These are phyloP conservation scores for Bagarius yarrelli DNA, from an alignment of 2,113 vertebrate genomes.

Conservation along the genomic window DNA sequence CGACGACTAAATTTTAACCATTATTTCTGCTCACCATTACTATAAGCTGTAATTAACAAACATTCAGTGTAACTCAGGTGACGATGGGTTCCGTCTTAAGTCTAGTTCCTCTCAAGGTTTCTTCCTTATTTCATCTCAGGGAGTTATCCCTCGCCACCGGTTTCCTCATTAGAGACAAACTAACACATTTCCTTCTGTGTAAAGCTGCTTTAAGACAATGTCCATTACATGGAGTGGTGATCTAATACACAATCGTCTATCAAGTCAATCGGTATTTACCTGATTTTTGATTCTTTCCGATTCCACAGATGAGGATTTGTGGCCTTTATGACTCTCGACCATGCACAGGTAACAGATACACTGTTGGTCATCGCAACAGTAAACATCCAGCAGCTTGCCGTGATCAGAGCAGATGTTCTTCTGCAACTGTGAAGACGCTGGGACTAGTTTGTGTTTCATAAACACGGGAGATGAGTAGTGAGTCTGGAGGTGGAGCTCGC, in stretches of 20 bases:
- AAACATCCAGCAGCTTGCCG: slow-evolving; percentile 24
- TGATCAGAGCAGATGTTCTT: slow-evolving; percentile 18
- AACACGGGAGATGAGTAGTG: slow-evolving; percentile 36
- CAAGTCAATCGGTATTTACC: not conserved
- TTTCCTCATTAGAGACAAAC: no score
- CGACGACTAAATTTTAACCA: no score
- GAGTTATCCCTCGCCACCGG: no score
- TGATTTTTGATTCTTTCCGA: not conserved
- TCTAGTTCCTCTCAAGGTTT: no score
- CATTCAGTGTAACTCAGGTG: no score
- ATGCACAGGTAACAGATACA: slow-evolving; percentile 33
- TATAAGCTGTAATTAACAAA: no score
- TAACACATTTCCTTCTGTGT: no score
- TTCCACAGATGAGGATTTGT: slow-evolving; percentile 2
- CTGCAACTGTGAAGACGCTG: not conserved
- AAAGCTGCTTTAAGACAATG: not conserved
- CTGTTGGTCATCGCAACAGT: slow-evolving; percentile 14
- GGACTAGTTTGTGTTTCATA: slow-evolving; percentile 27
- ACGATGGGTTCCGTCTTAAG: no score
- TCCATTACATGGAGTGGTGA: not conserved
- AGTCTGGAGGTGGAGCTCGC: slow-evolving; percentile 33
- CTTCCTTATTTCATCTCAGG: no score
- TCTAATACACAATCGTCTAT: not conserved
- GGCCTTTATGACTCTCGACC: not conserved
- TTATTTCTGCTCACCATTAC: no score